phyloP scores from a whole-genome alignment of 2,113 vertebrate genomes.

The Nycticryphes semicollaris region DNA sequence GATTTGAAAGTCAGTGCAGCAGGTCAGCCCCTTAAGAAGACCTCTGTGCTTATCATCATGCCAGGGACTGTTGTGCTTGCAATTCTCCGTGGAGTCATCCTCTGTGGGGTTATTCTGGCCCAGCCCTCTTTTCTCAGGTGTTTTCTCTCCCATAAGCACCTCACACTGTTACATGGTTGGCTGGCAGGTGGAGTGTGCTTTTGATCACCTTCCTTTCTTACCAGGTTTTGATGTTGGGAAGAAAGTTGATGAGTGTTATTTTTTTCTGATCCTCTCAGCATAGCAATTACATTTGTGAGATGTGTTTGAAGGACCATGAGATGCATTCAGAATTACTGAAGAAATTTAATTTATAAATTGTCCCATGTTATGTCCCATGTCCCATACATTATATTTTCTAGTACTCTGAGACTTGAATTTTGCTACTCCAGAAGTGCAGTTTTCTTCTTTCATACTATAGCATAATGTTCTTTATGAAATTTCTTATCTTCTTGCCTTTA shows the following conservation, averaged over 20 bases:
- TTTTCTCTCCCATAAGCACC: neutral
- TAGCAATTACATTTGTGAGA: neutral
- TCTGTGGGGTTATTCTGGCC: neutral
- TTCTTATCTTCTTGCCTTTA: neutral
- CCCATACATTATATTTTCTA: neutral
- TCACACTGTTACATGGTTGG: neutral
- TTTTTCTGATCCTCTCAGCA: neutral
- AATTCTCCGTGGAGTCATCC: neutral
- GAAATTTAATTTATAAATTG: neutral
- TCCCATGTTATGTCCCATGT: neutral
- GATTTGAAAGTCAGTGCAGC: neutral
- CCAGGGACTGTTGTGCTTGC: neutral
- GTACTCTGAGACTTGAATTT: neutral
- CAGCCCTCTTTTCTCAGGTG: fast-evolving
- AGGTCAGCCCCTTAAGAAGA: neutral
- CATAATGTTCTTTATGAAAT: neutral
- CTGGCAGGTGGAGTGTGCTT: neutral
- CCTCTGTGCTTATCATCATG: neutral
- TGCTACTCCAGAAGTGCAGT: neutral
- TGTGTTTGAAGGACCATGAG: neutral
- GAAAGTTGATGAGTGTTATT: neutral
- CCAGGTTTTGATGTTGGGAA: neutral
- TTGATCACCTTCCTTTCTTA: neutral
- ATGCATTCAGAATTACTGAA: neutral
- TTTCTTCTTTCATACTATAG: neutral